phyloP scores from a whole-genome alignment of 2,888 invertebrate genomes.

The Toxonevra muliebris region DNA sequence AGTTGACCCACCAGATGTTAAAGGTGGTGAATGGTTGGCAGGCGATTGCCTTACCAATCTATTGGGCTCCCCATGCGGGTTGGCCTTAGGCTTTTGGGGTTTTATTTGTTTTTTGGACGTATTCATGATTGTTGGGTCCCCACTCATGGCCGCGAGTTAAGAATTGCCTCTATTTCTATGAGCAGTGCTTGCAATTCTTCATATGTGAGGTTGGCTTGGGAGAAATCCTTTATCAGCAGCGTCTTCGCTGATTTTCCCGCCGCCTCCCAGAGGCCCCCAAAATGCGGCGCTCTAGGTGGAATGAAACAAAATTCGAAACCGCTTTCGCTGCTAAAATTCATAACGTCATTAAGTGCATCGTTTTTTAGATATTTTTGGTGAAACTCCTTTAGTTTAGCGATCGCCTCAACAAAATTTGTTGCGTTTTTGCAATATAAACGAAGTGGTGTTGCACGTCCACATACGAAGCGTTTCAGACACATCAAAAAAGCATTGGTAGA shows the following conservation, averaged over 20 bases:
- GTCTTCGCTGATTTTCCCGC: slow-evolving; percentile 32
- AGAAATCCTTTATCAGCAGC: slow-evolving; percentile 45
- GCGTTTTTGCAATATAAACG: slow-evolving; percentile 37
- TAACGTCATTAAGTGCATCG: slow-evolving; percentile 13
- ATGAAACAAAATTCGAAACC: slow-evolving; percentile 35
- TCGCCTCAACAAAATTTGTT: slow-evolving; percentile 38
- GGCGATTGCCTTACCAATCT: no score
- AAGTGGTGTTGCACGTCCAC: slow-evolving; percentile 26
- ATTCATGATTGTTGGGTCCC: no score
- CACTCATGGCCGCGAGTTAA: no score
- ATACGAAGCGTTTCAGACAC: slow-evolving; percentile 33
- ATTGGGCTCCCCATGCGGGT: no score
- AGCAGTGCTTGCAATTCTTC: slow-evolving; percentile 47
- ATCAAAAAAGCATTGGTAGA: slow-evolving; percentile 35
- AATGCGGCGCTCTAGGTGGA: slow-evolving; percentile 34
- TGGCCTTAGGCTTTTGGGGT: no score
- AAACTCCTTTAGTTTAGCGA: slow-evolving; percentile 17
- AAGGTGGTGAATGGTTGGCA: no score
- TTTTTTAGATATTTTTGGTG: slow-evolving; percentile 25
- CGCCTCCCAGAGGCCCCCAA: slow-evolving; percentile 39
- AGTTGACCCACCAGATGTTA: no score
- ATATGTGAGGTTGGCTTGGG: slow-evolving; percentile 42
- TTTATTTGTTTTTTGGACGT: no score
- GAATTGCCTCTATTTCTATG: slow-evolving; percentile 44
- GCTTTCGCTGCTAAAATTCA: slow-evolving; percentile 23